These are phyloP conservation scores for Agrypnia vestita DNA, from an alignment of 1,140 invertebrate genomes.

Conservation along the genomic window DNA sequence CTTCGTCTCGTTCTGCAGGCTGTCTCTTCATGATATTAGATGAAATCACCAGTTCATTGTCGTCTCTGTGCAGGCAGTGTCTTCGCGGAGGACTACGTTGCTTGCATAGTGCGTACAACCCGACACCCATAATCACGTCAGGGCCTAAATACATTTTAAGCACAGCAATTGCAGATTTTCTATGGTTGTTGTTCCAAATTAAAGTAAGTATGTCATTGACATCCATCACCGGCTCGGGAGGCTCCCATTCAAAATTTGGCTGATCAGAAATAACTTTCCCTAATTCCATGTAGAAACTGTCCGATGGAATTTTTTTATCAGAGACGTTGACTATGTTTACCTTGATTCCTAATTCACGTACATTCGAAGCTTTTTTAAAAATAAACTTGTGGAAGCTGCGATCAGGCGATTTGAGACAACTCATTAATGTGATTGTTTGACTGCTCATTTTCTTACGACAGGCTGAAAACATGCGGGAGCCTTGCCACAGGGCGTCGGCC, in stretches of 20 bases:
- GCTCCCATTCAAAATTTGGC: constrained; percentile 41
- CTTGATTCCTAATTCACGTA: constrained; percentile 37
- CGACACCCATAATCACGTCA: constrained; percentile 50
- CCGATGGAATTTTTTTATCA: constrained; percentile 15
- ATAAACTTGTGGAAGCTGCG: constrained; percentile 33
- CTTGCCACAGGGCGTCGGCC: constrained; percentile 52
- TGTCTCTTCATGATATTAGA: background rate
- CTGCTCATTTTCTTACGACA: constrained; percentile 49
- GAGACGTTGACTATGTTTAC: constrained; percentile 52
- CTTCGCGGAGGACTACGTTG: constrained; percentile 41
- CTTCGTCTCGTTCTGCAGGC: background rate
- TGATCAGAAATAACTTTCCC: constrained; percentile 42
- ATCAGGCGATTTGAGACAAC: constrained; percentile 48
- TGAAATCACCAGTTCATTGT: constrained; percentile 48
- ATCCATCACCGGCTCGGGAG: constrained; percentile 30
- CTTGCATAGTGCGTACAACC: constrained; percentile 53
- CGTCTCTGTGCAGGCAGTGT: constrained; percentile 41
- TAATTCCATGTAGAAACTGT: constrained; percentile 54
- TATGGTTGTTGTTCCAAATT: constrained; percentile 48
- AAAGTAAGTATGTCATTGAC: constrained; percentile 50
- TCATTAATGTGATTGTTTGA: constrained; percentile 46
- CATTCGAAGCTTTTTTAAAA: constrained; percentile 53
- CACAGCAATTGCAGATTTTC: constrained; percentile 43
- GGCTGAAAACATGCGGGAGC: constrained; percentile 47
- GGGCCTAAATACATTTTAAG: constrained; percentile 51